Evolutionary conservation across 2,113 vertebrate species (phyloP), one percentile per base, ranked within the genome.

Genomic region (Xerus inauris): DNA sequence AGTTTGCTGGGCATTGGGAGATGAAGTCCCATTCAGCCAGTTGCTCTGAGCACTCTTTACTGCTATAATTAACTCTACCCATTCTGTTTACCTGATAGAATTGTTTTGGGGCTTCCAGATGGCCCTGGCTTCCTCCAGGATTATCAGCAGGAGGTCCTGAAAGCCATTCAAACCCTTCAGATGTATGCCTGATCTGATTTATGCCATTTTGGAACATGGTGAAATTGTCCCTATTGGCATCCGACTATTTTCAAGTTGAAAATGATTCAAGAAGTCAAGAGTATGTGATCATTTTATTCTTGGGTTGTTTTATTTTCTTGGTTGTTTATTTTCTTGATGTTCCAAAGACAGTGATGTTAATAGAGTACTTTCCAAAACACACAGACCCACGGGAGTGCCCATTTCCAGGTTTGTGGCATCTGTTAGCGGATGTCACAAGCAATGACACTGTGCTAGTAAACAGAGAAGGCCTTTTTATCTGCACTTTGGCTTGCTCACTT

Each of bases 251-350:
- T 83, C 69, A 89, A 91, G 49, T 82, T 95, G 64, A 94, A 93
- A 96, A 92, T 54, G 40, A 92, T 62, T 95, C 81, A 80, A 59
- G 35, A 38, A 67, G 57, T 87, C 81, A 92, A 96, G 54, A 96
- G 30, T n/a, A 47, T 45, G 49, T 90, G 72, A 75, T 64, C 87
- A 64, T 86, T 86, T 80, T 97, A 93, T 69, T 87, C 80, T 67
- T 16, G 28, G 13, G 22, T 17, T 94, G n/a, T 49, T 97, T 94
- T 62, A 80, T 95, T 97, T 94, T 65, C 82, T 94, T 51, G 1
- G n/a, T n/a, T n/a, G n/a, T n/a, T 94, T 62, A 80, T 95, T 97
- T 94, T 65, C 82, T 94, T 51, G 1, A 62, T 81, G 84, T 89
- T 90, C 92, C 80, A 89, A 65, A 95, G 89, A 40, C 26, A 72